These are phyloP conservation scores for Acheta domesticus DNA, from an alignment of 2,888 invertebrate genomes.

Conservation along the genomic window DNA sequence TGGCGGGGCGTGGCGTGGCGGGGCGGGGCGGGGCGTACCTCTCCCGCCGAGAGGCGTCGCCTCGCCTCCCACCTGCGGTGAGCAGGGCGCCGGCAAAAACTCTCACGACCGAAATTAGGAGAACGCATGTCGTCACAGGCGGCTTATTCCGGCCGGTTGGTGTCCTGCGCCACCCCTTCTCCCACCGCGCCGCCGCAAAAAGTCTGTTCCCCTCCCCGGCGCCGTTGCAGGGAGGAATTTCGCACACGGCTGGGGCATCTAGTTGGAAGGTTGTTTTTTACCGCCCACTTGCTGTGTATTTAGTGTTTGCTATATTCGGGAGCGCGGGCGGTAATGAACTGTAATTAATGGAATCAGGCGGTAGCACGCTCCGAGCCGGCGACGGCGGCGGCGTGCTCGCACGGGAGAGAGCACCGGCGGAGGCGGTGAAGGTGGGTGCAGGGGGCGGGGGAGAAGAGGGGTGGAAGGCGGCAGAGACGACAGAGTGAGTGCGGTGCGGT, in stretches of 20 bases:
- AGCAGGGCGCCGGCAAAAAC: too few species aligned
- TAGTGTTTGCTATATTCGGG: neutral
- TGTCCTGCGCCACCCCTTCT: too few species aligned
- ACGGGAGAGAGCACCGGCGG: neutral
- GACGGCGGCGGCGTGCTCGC: neutral
- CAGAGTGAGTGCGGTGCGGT: neutral
- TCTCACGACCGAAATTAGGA: too few species aligned
- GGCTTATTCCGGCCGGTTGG: too few species aligned
- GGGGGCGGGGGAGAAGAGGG: neutral
- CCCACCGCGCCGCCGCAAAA: neutral
- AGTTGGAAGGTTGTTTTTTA: neutral
- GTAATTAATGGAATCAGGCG: constrained; percentile 8
- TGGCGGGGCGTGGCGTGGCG: too few species aligned
- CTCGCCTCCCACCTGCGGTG: too few species aligned
- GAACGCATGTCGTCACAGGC: too few species aligned
- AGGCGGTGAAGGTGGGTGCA: neutral
- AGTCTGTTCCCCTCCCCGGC: neutral
- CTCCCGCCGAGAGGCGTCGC: too few species aligned
- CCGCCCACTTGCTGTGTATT: neutral
- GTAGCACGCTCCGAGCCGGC: neutral
- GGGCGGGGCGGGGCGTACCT: too few species aligned
- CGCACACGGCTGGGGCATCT: neutral
- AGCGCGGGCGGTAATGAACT: neutral
- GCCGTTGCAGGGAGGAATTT: neutral
- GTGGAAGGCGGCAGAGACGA: neutral